These are phyloP conservation scores for Lingula anatina DNA, from an alignment of 2,888 invertebrate species.

Conservation along the genomic window DNA sequence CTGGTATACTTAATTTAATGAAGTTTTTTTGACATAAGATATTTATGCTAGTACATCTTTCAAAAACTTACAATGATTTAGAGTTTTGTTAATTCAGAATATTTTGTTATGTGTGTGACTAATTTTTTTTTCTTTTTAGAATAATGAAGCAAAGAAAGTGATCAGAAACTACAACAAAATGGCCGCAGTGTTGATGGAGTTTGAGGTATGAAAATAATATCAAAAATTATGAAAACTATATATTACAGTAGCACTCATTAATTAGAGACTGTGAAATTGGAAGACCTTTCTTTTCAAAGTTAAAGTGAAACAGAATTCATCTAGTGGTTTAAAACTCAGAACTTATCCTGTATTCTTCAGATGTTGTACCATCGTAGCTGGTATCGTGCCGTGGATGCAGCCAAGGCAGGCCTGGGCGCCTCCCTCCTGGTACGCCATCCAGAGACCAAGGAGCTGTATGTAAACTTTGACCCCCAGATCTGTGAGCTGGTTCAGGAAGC, in stretches of 20 bases:
- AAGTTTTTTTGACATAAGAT: too few species aligned
- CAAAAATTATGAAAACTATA: neutral
- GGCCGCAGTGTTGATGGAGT: conserved; percentile 52
- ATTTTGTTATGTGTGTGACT: too few species aligned
- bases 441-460: conserved; percentile 40
- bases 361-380: conserved; percentile 51
- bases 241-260: too few species aligned
- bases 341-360: conserved; percentile 17
- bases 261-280: too few species aligned
- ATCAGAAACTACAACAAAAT: conserved; percentile 53
- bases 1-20: neutral
- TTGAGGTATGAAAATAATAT: conserved; percentile 34
- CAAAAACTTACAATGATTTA: neutral
- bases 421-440: conserved; percentile 59
- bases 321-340: too few species aligned
- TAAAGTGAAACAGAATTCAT: too few species aligned
- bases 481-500: conserved; percentile 52
- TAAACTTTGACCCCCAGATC: conserved; percentile 52
- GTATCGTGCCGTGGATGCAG: conserved; percentile 47
- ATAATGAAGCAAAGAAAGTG: conserved; percentile 48
- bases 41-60: neutral
- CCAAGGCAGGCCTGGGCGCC: conserved; percentile 44
- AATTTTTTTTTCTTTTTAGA: conserved; percentile 28
- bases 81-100: neutral
- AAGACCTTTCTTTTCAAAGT: too few species aligned